These are phyloP conservation scores for Calameuta idolon DNA, from an alignment of 2,888 invertebrate genomes.

Conservation along the genomic window DNA sequence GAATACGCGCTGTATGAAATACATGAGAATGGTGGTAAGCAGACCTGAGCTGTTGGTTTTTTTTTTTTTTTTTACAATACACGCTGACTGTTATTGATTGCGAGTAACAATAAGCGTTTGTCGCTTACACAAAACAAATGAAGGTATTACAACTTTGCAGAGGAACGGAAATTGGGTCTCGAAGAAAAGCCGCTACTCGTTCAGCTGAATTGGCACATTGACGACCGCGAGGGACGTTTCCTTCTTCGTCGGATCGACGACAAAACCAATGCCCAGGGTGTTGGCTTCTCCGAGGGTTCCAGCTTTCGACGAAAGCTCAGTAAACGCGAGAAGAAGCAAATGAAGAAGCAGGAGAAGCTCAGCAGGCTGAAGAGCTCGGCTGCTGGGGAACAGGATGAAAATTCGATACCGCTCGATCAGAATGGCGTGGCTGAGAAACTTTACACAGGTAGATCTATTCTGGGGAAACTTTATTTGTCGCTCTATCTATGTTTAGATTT, in stretches of 20 bases:
- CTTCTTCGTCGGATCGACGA: slow-evolving; percentile 90
- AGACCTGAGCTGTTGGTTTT: background rate
- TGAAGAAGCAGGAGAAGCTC: slow-evolving; percentile 93
- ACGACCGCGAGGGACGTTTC: slow-evolving; percentile 97
- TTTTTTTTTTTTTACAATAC: background rate
- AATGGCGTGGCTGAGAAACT: slow-evolving; percentile 89
- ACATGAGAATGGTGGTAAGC: slow-evolving; percentile 77
- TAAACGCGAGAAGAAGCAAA: slow-evolving; percentile 97
- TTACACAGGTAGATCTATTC: slow-evolving; percentile 77
- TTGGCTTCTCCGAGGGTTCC: slow-evolving; percentile 79
- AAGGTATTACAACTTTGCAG: slow-evolving; percentile 64
- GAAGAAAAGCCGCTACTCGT: slow-evolving; percentile 96
- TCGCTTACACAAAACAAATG: background rate
- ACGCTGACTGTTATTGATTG: background rate
- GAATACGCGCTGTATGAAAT: slow-evolving; percentile 79
- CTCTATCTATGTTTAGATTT: background rate
- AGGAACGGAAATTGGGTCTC: slow-evolving; percentile 89
- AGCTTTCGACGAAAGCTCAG: slow-evolving; percentile 95
- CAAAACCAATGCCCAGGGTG: slow-evolving; percentile 78
- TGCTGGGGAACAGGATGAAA: slow-evolving; percentile 69
- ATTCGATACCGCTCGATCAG: slow-evolving; percentile 75
- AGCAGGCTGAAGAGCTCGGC: slow-evolving; percentile 78
- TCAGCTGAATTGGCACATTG: slow-evolving; percentile 99
- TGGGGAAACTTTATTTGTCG: background rate
- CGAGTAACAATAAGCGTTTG: background rate